Evolutionary conservation across 2,113 vertebrate genomes (phyloP).

Genomic region (Macrotis lagotis): DNA sequence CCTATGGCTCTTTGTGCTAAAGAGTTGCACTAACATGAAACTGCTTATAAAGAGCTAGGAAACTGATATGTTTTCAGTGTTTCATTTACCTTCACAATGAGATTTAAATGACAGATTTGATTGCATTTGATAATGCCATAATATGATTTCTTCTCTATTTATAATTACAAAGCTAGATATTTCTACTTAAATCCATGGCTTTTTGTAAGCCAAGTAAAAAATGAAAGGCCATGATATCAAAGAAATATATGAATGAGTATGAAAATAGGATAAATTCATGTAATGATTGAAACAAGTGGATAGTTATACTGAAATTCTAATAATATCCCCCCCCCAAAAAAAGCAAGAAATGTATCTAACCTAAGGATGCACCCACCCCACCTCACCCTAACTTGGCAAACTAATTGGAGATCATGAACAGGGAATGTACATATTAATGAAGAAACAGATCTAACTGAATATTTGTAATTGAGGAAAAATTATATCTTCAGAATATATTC

Average conservation of each 20-base stretch:
- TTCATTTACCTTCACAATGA: not conserved
- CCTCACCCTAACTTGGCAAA: not conserved
- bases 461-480: not conserved
- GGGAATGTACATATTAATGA: not conserved
- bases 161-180: constrained; percentile 48
- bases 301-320: not conserved
- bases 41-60: not conserved
- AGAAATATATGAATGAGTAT: not conserved
- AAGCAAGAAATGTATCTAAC: not conserved
- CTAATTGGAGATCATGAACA: not conserved
- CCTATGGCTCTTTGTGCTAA: not conserved
- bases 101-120: constrained; percentile 39
- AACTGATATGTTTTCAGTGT: not conserved
- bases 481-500: not conserved
- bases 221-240: not conserved
- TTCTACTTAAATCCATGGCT: constrained; percentile 9
- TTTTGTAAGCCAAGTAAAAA: constrained; percentile 19
- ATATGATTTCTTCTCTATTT: not conserved
- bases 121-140: not conserved
- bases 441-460: not conserved
- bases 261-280: not conserved
- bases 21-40: constrained; percentile 14
- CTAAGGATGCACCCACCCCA: not conserved
- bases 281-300: not conserved
- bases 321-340: not conserved